Percentiles rank a stretch among this genome's conserved stretches.
Conservation (phyloP, 2,888 invertebrate species). For the Blastobasis lacticolella region DNA sequence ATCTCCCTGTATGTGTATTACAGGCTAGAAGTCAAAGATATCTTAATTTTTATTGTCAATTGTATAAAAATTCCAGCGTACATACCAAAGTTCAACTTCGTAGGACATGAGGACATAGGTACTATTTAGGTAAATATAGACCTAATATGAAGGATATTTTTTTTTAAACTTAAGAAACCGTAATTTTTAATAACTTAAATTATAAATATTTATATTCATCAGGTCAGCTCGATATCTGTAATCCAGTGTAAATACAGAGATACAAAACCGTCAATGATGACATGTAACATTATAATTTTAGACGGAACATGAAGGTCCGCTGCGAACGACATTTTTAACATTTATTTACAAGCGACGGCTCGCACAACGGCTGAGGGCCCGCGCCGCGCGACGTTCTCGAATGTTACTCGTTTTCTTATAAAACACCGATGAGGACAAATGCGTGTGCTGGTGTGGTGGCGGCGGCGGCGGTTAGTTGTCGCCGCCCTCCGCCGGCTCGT, state of each 20-base stretch:
- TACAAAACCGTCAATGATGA: conserved; percentile 76
- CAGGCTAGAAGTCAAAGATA: too few relatives aligned
- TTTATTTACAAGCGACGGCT: conserved; percentile 74
- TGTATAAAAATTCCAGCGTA: too few relatives aligned
- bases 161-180: conserved; percentile 76
- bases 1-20: too few relatives aligned
- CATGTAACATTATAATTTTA: conserved; percentile 75
- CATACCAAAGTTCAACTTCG: too few relatives aligned
- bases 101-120: too few relatives aligned
- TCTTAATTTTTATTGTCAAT: too few relatives aligned
- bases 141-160: too few relatives aligned
- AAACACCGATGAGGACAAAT: conserved; percentile 73
- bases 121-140: too few relatives aligned
- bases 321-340: conserved; percentile 75
- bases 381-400: conserved; percentile 69
- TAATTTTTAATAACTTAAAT: conserved; percentile 76
- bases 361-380: conserved; percentile 51
- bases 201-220: conserved; percentile 77
- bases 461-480: conserved; percentile 83
- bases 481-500: conserved; percentile 95
- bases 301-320: conserved; percentile 74
- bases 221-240: conserved; percentile 76
- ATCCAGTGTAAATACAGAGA: conserved; percentile 76
- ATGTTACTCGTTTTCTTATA: conserved; percentile 72
- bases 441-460: conserved; percentile 54